phyloP scores from a whole-genome alignment of 1,140 invertebrate genomes.

The Hylyphantes graminicola region DNA sequence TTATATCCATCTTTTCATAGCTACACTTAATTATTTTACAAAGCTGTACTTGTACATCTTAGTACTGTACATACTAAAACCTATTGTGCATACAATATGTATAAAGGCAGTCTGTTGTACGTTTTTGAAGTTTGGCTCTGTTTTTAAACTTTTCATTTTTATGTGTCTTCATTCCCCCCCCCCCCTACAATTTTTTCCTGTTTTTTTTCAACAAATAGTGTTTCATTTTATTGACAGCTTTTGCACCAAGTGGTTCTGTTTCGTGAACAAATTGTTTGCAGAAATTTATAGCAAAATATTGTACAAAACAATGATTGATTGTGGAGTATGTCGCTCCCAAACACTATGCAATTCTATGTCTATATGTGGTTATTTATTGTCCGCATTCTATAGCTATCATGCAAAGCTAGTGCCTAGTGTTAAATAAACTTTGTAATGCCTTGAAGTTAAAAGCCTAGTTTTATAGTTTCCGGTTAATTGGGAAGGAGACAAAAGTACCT shows the following conservation, averaged over 20 bases:
- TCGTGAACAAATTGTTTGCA: not conserved
- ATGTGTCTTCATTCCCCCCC: slow-evolving; percentile 20
- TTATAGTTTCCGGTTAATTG: not conserved
- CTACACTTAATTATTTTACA: slow-evolving; percentile 20
- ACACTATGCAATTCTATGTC: slow-evolving; percentile 37
- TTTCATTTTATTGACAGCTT: slow-evolving; percentile 34
- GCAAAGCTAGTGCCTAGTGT: slow-evolving; percentile 41
- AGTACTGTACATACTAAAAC: slow-evolving; percentile 47
- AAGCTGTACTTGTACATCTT: slow-evolving; percentile 55
- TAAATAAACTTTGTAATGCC: slow-evolving; percentile 4
- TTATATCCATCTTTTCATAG: slow-evolving; percentile 44
- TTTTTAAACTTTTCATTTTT: slow-evolving; percentile 32
- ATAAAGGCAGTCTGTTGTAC: slow-evolving; percentile 31
- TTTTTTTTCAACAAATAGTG: not conserved
- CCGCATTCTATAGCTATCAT: slow-evolving; percentile 12
- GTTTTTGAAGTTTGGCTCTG: slow-evolving; percentile 12
- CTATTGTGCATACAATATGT: slow-evolving; percentile 51
- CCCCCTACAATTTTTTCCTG: not conserved
- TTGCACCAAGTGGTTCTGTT: slow-evolving; percentile 15
- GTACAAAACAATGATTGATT: not conserved
- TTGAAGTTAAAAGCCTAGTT: not conserved
- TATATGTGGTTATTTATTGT: slow-evolving; percentile 36
- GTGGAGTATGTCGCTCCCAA: not conserved
- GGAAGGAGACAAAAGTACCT: too few species aligned
- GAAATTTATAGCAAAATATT: slow-evolving; percentile 7